Conservation (phyloP, 2,888 invertebrate genomes). For the Morpho helenor region DNA sequence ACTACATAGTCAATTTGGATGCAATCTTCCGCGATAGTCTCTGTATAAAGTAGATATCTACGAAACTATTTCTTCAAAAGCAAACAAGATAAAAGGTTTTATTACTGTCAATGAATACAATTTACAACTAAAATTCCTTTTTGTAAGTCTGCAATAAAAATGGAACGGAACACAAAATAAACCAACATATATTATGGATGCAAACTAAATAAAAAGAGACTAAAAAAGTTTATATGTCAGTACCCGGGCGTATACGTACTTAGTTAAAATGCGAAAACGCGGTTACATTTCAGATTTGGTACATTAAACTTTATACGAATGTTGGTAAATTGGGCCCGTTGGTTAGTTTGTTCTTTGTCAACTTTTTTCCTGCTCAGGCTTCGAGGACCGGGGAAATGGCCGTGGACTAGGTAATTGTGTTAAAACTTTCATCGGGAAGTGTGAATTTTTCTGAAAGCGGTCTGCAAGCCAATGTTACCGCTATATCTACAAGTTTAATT, state of each 20-base stretch:
- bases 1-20: too few relatives aligned
- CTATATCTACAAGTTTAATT: slow-evolving; percentile 64
- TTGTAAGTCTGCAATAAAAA: slow-evolving; percentile 11
- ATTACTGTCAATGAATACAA: too few relatives aligned
- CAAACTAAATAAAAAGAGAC: slow-evolving; percentile 26
- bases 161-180: slow-evolving; percentile 22
- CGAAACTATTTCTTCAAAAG: too few relatives aligned
- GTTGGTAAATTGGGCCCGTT: slow-evolving; percentile 70
- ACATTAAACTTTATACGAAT: slow-evolving; percentile 75
- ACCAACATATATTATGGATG: slow-evolving; percentile 24
- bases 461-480: slow-evolving; percentile 48
- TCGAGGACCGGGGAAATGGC: slow-evolving; percentile 63
- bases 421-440: slow-evolving; percentile 76
- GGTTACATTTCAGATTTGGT: slow-evolving; percentile 68
- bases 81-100: too few relatives aligned
- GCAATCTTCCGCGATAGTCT: too few relatives aligned
- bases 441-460: slow-evolving; percentile 66
- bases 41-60: too few relatives aligned
- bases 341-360: slow-evolving; percentile 75
- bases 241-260: slow-evolving; percentile 27
- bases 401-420: slow-evolving; percentile 73
- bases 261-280: slow-evolving; percentile 60
- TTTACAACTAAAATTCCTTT: too few relatives aligned
- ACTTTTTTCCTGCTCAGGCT: slow-evolving; percentile 70
- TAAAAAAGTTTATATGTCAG: slow-evolving; percentile 27